A percentile compares a stretch with the other conserved stretches of the same genome.
Conservation (phyloP, 2,797 vertebrate species). For the Acanthurus lineatus region DNA sequence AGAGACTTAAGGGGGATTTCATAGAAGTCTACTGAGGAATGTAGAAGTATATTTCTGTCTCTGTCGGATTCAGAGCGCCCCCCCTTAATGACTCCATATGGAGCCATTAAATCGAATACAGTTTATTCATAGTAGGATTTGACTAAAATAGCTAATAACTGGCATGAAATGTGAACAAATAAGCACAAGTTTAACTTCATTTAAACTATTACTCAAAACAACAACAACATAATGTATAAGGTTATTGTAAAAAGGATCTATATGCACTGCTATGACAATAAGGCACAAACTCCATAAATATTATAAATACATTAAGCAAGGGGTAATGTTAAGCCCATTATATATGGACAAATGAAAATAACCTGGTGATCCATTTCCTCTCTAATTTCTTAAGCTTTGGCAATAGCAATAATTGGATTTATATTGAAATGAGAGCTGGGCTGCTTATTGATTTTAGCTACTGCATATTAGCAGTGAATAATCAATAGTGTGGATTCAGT, state of each 20-base stretch:
- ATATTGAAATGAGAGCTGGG: constrained; percentile 81
- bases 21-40: constrained; percentile 77
- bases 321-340: constrained; percentile 47
- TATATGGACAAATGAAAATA: constrained; percentile 61
- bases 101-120: constrained; percentile 44
- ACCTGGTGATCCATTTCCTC: constrained; percentile 63
- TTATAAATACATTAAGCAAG: constrained; percentile 34
- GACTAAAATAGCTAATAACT: constrained; percentile 20
- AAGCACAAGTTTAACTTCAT: not conserved
- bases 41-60: constrained; percentile 56
- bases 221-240: not conserved
- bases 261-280: constrained; percentile 3
- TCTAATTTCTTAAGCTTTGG: constrained; percentile 73
- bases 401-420: constrained; percentile 84
- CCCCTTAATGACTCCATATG: constrained; percentile 15
- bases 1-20: constrained; percentile 85
- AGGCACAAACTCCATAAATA: constrained; percentile 1
- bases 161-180: not conserved
- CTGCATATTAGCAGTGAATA: constrained; percentile 87
- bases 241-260: not conserved
- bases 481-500: constrained; percentile 82
- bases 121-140: constrained; percentile 24
- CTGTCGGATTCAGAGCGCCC: constrained; percentile 32
- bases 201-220: not conserved
- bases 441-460: constrained; percentile 81